Evolutionary conservation across 2,113 vertebrate genomes (phyloP).

Genomic region (Guaruba guarouba): DNA sequence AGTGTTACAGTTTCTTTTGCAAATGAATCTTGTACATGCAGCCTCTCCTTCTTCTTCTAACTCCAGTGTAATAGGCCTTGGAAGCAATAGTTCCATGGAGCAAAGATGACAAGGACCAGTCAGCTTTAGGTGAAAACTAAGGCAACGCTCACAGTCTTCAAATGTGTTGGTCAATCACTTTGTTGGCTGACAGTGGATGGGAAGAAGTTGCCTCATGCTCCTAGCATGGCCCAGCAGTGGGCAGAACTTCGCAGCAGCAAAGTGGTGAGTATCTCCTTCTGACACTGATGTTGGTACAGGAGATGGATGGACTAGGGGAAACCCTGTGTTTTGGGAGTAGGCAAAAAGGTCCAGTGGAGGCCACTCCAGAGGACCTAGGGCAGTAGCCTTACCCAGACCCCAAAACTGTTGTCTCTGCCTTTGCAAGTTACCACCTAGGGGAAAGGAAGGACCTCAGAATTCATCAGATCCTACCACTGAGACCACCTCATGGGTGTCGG

Average conservation of each 20-base stretch:
- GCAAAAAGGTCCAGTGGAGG: background rate
- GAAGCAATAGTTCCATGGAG: background rate
- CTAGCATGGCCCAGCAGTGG: background rate
- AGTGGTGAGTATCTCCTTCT: slow-evolving; percentile 9
- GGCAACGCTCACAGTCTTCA: background rate
- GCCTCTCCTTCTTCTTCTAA: background rate
- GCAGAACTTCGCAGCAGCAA: background rate
- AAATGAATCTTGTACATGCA: background rate
- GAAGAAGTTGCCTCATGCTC: background rate
- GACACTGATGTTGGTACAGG: background rate
- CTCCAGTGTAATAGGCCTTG: background rate
- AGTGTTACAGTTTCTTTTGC: background rate
- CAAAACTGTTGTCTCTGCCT: background rate
- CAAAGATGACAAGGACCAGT: background rate
- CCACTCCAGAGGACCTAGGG: background rate
- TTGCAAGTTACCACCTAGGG: background rate
- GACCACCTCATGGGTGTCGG: background rate
- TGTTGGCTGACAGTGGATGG: fast-evolving
- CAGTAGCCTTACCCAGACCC: background rate
- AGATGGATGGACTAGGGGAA: background rate
- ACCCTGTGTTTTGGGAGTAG: background rate
- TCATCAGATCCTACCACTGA: background rate
- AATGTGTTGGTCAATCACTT: background rate
- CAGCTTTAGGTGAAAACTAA: background rate
- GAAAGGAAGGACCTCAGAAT: background rate